A percentile compares a stretch with the other conserved stretches of the same genome.
Conservation (phyloP, 2,113 vertebrate species). For the Plecotus auritus region DNA sequence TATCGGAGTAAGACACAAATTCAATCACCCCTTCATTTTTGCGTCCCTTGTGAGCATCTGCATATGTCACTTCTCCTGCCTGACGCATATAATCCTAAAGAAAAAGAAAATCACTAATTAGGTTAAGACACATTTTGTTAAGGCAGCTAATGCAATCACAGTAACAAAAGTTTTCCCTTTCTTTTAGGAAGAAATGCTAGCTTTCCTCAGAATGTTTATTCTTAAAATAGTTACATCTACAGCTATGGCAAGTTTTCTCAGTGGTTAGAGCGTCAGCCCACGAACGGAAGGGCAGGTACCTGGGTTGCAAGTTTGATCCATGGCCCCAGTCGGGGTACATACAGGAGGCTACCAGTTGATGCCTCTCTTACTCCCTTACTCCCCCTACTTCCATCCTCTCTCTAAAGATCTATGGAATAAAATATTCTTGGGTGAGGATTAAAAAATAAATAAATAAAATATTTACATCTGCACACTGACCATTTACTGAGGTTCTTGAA, state of each 20-base stretch:
- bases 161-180: neutral
- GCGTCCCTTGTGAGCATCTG: slow-evolving; percentile 95
- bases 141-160: neutral
- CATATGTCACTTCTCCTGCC: slow-evolving; percentile 97
- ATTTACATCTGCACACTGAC: neutral
- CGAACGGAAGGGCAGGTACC: too few relatives aligned
- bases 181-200: neutral
- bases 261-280: too few relatives aligned
- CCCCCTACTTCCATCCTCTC: too few relatives aligned
- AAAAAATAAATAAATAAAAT: too few relatives aligned
- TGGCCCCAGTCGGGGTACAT: too few relatives aligned
- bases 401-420: too few relatives aligned
- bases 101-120: neutral
- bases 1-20: slow-evolving; percentile 96
- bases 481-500: neutral
- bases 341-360: too few relatives aligned
- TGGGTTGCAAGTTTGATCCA: too few relatives aligned
- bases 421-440: too few relatives aligned
- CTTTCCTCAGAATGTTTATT: neutral
- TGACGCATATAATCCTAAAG: slow-evolving; percentile 98
- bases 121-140: neutral
- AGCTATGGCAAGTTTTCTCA: too few relatives aligned
- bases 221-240: neutral
- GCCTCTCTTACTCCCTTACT: too few relatives aligned
- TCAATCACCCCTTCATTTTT: slow-evolving; percentile 98